Conservation (phyloP, 2,888 invertebrate genomes). For the Allolobophora icterica region DNA sequence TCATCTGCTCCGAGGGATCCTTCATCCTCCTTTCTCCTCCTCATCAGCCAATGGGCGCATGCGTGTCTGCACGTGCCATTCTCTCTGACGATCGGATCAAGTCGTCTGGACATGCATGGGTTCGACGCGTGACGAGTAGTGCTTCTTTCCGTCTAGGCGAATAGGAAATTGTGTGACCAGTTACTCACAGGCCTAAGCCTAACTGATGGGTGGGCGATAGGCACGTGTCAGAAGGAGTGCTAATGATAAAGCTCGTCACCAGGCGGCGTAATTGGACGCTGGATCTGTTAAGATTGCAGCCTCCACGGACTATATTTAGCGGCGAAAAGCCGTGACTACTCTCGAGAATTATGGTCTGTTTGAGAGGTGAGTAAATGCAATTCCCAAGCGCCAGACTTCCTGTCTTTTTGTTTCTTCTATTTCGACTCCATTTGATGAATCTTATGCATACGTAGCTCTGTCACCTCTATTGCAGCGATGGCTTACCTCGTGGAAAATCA, state of each 20-base stretch:
- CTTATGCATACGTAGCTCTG: neutral
- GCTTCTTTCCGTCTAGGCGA: neutral
- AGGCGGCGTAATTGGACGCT: neutral
- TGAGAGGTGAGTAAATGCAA: neutral
- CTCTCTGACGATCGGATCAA: neutral
- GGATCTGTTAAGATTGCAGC: neutral
- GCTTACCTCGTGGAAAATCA: neutral
- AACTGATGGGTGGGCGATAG: neutral
- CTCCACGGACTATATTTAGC: neutral
- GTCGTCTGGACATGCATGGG: slow-evolving; percentile 4
- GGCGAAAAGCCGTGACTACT: neutral
- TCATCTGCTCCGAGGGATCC: neutral
- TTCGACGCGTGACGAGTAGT: neutral
- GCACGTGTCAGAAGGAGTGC: neutral
- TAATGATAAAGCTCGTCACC: neutral
- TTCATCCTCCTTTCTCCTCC: neutral
- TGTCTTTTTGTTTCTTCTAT: neutral
- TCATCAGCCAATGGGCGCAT: neutral
- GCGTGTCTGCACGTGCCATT: neutral
- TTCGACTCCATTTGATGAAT: neutral
- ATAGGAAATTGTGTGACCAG: neutral
- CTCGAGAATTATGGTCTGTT: neutral
- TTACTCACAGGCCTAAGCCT: neutral
- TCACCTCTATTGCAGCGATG: neutral
- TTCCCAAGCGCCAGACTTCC: neutral